Percentiles rank a stretch among this genome's conserved stretches.
Evolutionary conservation across 2,888 invertebrate genomes (phyloP).

Genomic region (Synergus japonicus): DNA sequence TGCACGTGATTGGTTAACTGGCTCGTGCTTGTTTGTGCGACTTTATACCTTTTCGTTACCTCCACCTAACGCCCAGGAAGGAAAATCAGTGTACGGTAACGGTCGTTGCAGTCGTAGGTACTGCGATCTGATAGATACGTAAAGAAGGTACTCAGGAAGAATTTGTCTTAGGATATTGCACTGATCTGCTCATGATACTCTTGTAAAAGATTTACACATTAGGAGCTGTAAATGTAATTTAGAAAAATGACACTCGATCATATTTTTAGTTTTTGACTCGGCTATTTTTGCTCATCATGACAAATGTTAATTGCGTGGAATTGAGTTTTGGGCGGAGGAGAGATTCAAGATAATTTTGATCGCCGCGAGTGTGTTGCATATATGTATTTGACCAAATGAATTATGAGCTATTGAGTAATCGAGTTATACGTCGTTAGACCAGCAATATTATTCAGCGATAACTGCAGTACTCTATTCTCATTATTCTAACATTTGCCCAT

Average conservation of each 20-base stretch:
- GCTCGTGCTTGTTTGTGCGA: background rate
- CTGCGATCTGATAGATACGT: slow-evolving; percentile 46
- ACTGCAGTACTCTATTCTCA: slow-evolving; percentile 36
- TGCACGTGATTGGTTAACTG: background rate
- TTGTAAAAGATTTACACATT: too few species aligned
- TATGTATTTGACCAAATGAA: slow-evolving; percentile 19
- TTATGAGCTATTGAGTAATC: slow-evolving; percentile 36
- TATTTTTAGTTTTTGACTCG: background rate
- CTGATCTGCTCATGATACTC: background rate
- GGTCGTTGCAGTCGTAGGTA: slow-evolving; percentile 44
- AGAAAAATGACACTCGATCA: too few species aligned
- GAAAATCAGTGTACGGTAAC: background rate
- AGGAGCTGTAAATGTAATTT: too few species aligned
- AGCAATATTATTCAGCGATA: slow-evolving; percentile 34
- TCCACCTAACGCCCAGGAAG: background rate
- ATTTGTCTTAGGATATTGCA: slow-evolving; percentile 59
- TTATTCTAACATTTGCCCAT: slow-evolving; percentile 39
- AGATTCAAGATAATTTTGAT: too few species aligned
- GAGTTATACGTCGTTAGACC: slow-evolving; percentile 37
- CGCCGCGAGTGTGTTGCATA: too few species aligned
- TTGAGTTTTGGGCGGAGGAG: too few species aligned
- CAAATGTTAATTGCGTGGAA: too few species aligned
- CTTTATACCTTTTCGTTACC: background rate
- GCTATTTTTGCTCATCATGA: too few species aligned
- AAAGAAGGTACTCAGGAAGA: slow-evolving; percentile 51